Base-by-base conservation (phyloP, 1,140 invertebrate genomes). In the Stegodyphus mimosarum region DNA sequence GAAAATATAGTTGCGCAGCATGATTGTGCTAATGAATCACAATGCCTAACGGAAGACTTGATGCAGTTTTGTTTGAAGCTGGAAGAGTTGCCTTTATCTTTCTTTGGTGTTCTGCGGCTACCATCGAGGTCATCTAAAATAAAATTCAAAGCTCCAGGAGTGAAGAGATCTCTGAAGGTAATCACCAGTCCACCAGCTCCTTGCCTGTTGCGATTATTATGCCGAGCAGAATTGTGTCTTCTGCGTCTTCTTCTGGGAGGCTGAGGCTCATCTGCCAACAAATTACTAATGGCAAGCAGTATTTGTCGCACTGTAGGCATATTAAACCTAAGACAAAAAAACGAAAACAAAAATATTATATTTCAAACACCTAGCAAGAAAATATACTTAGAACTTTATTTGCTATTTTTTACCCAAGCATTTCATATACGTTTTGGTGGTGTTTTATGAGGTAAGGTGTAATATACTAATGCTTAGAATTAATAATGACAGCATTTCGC, bases 111-210 rank as follows among this genome's bases (percentile, higher is more conserved):
- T 17, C 50, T 17, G 5, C 63, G 60, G 33, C 63, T 69, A 0
- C 15, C 18, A 9, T 75, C 64, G 6, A 70, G 48, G 10, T 84
- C 81, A 7, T 84, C 81, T 13, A 84, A 51, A n/a, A 84, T 66
- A 7, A 75, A 11, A 60, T 76, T 84, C 4, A 84, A 60, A 0
- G 55, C 64, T 48, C 64, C 66, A 17, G 50, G 49, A 5, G 72
- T 5, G 50, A 84, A 84, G 2, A 84, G 73, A 17, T 84, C 81
- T 55, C 66, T 67, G 73, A 84, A 84, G 6, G 81, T 84, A 1
- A 84, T 15, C 3, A 84, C 81, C 7, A 84, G 11, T 6, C 55
- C 72, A 2, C 49, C 81, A 48, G 81, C 64, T 53, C 52, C 55
- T 9, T 63, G 77, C 7, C 64, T 52, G 6, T 3, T 78, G 15